A percentile compares a stretch with the other conserved stretches of the same genome.
Evolutionary conservation across 2,797 vertebrate species (phyloP).

Genomic region (Danionella dracula): DNA sequence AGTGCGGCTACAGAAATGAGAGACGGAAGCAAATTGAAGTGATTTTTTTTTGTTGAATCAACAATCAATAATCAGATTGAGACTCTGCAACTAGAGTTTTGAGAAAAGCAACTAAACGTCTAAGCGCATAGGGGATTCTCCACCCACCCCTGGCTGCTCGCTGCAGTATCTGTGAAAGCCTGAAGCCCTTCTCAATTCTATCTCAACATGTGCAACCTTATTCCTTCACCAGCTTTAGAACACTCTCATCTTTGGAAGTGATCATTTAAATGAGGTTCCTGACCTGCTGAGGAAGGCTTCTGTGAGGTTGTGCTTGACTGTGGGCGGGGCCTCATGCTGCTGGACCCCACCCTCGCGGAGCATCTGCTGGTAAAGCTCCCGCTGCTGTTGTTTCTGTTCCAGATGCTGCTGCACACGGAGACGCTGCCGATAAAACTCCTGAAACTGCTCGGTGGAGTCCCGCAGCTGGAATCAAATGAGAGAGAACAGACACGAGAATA

Average conservation of each 20-base stretch:
- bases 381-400: constrained; percentile 95
- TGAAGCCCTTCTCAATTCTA: constrained; percentile 18
- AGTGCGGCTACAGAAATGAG: too few relatives aligned
- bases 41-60: too few relatives aligned
- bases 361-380: constrained; percentile 96
- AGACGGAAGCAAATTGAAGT: too few relatives aligned
- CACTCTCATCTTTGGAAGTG: too few relatives aligned
- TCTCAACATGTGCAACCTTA: constrained; percentile 18
- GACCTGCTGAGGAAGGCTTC: constrained; percentile 96
- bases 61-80: too few relatives aligned
- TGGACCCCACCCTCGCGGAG: constrained; percentile 93
- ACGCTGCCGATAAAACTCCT: constrained; percentile 93
- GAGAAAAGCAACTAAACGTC: too few relatives aligned
- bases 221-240: background rate
- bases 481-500: background rate
- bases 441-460: constrained; percentile 94
- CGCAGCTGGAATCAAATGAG: constrained; percentile 68
- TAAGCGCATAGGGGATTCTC: constrained; percentile 5
- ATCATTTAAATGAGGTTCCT: constrained; percentile 2
- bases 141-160: background rate
- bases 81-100: too few relatives aligned
- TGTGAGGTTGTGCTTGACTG: constrained; percentile 89
- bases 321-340: constrained; percentile 77
- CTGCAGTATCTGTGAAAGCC: constrained; percentile 31
- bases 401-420: constrained; percentile 95